Percentiles rank a stretch among this genome's conserved stretches.
phyloP scores from a whole-genome alignment of 2,888 invertebrate species.

The Uloborus plumipes region DNA sequence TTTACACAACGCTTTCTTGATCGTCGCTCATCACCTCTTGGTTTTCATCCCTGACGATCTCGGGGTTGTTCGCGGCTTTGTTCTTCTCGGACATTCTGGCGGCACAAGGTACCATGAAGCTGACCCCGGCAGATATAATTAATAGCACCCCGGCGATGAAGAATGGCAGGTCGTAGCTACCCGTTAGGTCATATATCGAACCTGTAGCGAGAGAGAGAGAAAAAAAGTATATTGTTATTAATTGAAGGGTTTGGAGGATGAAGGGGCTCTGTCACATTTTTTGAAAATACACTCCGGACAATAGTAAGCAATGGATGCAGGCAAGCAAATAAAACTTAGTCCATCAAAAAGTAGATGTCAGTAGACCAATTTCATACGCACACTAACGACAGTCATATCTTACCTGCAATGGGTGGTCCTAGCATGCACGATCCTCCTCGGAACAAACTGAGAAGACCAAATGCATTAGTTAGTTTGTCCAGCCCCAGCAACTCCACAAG shows the following conservation, averaged over 20 bases:
- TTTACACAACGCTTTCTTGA: constrained; percentile 57
- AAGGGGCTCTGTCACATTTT: too few species aligned
- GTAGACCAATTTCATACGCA: too few species aligned
- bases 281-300: too few species aligned
- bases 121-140: constrained; percentile 87
- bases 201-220: constrained; percentile 80
- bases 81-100: constrained; percentile 27
- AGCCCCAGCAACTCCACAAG: constrained; percentile 95
- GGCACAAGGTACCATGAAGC: constrained; percentile 73
- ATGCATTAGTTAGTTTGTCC: constrained; percentile 96
- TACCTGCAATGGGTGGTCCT: constrained; percentile 85
- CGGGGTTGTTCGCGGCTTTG: constrained; percentile 4
- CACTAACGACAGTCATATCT: not conserved
- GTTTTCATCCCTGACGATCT: constrained; percentile 34
- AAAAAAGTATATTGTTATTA: too few species aligned
- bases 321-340: too few species aligned
- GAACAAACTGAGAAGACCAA: constrained; percentile 94
- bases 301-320: too few species aligned
- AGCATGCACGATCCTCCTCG: constrained; percentile 94
- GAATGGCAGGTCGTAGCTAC: constrained; percentile 89
- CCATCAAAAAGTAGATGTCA: too few species aligned
- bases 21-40: constrained; percentile 54
- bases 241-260: too few species aligned
- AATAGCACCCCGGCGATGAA: constrained; percentile 92
- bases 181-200: constrained; percentile 88